Conservation (phyloP, 2,888 invertebrate genomes). For the Selenia dentaria region DNA sequence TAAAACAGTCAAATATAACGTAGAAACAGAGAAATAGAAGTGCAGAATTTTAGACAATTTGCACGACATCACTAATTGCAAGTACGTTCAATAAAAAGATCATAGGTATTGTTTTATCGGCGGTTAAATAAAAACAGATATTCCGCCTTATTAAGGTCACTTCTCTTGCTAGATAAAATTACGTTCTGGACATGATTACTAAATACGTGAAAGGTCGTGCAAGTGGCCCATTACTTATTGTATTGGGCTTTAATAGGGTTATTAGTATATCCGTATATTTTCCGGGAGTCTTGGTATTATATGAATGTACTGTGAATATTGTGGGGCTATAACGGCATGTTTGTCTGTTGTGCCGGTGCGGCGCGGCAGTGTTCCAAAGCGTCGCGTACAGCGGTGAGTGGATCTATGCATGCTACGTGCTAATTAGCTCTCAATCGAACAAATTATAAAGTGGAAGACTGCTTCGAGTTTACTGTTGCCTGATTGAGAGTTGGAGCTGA, state of each 20-base stretch:
- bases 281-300: slow-evolving; percentile 17
- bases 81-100: too few species aligned
- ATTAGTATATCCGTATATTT: slow-evolving; percentile 1
- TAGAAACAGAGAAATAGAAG: too few species aligned
- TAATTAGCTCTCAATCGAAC: slow-evolving; percentile 43
- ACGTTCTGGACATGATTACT: too few species aligned
- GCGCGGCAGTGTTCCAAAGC: slow-evolving; percentile 95
- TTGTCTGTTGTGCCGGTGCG: slow-evolving; percentile 82
- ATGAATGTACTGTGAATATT: slow-evolving; percentile 29
- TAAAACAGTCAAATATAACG: too few species aligned
- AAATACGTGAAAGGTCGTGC: too few species aligned
- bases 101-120: too few species aligned
- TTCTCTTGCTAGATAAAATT: too few species aligned
- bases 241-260: slow-evolving; percentile 4
- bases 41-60: too few species aligned
- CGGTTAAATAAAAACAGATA: too few species aligned
- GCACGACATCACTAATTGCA: too few species aligned
- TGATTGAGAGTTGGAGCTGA: slow-evolving; percentile 7
- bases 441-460: slow-evolving; percentile 7
- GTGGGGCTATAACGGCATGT: slow-evolving; percentile 76
- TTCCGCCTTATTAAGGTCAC: too few species aligned
- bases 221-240: too few species aligned
- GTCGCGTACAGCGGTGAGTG: slow-evolving; percentile 98
- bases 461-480: slow-evolving; percentile 2
- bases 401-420: slow-evolving; percentile 77